Percentiles rank a stretch among this genome's conserved stretches.
These are phyloP conservation scores for Strigops habroptila DNA, from an alignment of 2,113 vertebrate species.

Conservation along the genomic window DNA sequence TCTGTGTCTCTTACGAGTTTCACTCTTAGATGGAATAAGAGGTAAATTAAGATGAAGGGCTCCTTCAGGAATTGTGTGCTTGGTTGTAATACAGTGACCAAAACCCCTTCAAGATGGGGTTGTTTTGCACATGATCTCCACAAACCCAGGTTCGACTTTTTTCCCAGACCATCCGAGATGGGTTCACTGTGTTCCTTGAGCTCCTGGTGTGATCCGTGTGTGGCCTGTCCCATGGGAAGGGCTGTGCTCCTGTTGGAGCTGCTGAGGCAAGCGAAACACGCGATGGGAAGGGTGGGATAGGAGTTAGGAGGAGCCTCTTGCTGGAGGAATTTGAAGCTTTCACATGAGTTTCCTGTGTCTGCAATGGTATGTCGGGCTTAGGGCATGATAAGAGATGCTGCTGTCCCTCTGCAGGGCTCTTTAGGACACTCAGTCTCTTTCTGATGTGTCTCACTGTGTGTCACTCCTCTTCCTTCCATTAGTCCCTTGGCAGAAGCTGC, in stretches of 20 bases:
- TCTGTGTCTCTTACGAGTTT: neutral
- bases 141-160: neutral
- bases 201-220: neutral
- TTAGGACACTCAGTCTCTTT: neutral
- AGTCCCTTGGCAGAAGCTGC: neutral
- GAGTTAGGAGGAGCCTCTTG: neutral
- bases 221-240: neutral
- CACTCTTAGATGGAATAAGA: neutral
- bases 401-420: neutral
- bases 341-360: neutral
- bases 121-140: neutral
- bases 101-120: neutral
- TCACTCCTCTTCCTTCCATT: neutral
- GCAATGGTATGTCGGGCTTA: neutral
- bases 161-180: rapidly evolving
- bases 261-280: neutral
- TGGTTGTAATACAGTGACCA: neutral
- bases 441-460: neutral
- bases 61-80: neutral
- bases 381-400: neutral
- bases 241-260: neutral
- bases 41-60: neutral
- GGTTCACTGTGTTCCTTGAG: neutral
- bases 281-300: neutral
- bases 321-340: neutral